A percentile compares a stretch with the other conserved stretches of the same genome.
Conservation (phyloP, 2,888 invertebrate genomes). For the Drosophila borborema region DNA sequence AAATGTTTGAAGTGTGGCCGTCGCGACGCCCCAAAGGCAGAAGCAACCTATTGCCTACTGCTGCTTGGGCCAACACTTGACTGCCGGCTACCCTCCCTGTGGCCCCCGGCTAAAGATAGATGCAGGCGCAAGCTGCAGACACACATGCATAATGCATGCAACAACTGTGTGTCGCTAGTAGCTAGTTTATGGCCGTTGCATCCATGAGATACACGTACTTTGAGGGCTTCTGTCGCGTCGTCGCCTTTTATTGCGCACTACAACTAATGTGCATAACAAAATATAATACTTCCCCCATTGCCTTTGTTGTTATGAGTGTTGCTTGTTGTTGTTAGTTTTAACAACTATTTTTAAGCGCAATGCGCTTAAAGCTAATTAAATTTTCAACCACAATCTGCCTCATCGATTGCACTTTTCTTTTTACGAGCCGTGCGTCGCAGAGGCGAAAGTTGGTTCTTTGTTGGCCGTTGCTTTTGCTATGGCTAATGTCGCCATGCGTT, state of each 20-base stretch:
- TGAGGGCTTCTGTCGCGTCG: conserved; percentile 64
- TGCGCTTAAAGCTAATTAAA: conserved; percentile 71
- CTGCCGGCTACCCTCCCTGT: background rate
- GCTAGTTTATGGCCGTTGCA: conserved; percentile 69
- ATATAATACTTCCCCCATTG: conserved; percentile 32
- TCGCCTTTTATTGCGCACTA: conserved; percentile 49
- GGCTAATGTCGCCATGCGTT: conserved; percentile 46
- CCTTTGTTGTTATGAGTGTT: conserved; percentile 23
- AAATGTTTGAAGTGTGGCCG: conserved; percentile 75
- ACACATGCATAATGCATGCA: conserved; percentile 60
- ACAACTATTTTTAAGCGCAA: conserved; percentile 22
- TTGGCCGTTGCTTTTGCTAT: background rate
- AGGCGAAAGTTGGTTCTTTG: conserved; percentile 44
- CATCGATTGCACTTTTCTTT: conserved; percentile 58
- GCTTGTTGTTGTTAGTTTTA: background rate
- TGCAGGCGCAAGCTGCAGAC: conserved; percentile 33
- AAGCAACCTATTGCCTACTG: background rate
- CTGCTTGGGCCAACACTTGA: background rate
- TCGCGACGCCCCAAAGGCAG: conserved; percentile 47
- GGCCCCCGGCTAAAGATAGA: conserved; percentile 50
- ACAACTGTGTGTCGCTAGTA: conserved; percentile 39
- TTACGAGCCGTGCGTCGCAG: conserved; percentile 26
- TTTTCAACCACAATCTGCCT: conserved; percentile 53
- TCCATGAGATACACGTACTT: conserved; percentile 62
- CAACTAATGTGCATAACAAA: conserved; percentile 53